Evolutionary conservation across 2,888 invertebrate genomes (phyloP), one percentile per base, ranked within the genome.

Genomic region (Oligia fasciuncula): DNA sequence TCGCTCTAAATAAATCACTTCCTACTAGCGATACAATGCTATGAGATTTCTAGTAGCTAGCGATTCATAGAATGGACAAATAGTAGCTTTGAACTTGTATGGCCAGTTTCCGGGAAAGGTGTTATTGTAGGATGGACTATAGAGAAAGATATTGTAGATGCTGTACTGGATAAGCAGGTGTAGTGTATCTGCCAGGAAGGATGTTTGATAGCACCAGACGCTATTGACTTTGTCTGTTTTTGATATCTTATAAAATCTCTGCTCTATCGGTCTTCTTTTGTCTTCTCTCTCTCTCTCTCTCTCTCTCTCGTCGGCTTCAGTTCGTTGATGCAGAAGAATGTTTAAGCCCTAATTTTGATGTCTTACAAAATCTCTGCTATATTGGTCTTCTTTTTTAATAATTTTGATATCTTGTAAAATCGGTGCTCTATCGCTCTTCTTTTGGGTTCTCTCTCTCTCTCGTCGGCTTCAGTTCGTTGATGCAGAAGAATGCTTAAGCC

Each of bases 1-100:
- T 90, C 93, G 95, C 93, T 94, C 93, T 92, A 94, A 93, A 96
- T 96, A 96, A 96, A 96, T 96, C 95, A 95, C 95, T 96, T 96
- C 96, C 96, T 95, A 91, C 93, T 93, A 92, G 92, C 91, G 92
- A 93, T 94, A 95, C 94, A 94, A 94, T 93, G 91, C 91, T 88
- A 85, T 86, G 87, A 88, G 87, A 86, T 89, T 88, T 84, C 81
- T 87, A 86, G 88, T 72, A 80, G 81, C 79, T 85, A 87, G 75
- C 74, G 69, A 72, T 46, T 75, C 77, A 71, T 89, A 88, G 89
- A 88, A 69, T 74, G 71, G 86, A 80, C 85, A 79, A 85, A 85
- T 80, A 81, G 78, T 65, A 51, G 57, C 72, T 75, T 75, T 72
- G 65, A 70, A 84, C 76, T 57, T 69, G 67, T 70, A 54, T 63